Conservation (phyloP, 2,113 vertebrate genomes). For the Chrysochloris asiatica region DNA sequence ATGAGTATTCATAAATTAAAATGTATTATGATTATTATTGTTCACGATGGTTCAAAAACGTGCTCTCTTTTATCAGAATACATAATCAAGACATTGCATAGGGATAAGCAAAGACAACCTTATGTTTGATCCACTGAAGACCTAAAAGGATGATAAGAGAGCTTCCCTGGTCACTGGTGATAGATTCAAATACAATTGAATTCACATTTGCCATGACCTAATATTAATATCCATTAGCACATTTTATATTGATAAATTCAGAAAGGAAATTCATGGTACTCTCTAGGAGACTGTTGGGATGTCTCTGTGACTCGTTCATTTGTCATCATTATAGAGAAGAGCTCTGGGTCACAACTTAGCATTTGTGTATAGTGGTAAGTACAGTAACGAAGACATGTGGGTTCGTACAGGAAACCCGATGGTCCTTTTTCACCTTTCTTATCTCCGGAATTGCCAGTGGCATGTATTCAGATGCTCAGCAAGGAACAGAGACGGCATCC, state of each 20-base stretch:
- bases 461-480: background rate
- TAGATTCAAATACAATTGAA: conserved; percentile 49
- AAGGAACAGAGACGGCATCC: background rate
- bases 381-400: background rate
- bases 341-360: conserved; percentile 25
- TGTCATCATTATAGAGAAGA: conserved; percentile 74
- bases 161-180: background rate
- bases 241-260: conserved; percentile 74
- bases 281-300: conserved; percentile 57
- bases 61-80: conserved; percentile 37
- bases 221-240: conserved; percentile 77
- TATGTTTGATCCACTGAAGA: conserved; percentile 8
- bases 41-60: conserved; percentile 56
- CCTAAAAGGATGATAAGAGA: background rate
- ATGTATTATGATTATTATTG: conserved; percentile 63
- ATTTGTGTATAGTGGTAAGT: conserved; percentile 57
- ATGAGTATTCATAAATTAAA: conserved; percentile 64
- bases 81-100: conserved; percentile 42
- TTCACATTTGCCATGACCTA: conserved; percentile 53
- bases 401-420: background rate
- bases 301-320: conserved; percentile 61
- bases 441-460: fast-evolving
- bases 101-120: background rate
- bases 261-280: conserved; percentile 39
- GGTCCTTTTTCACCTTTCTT: background rate